These are phyloP conservation scores for Amphiprion clarkii DNA, from an alignment of 2,797 vertebrate species.

Conservation along the genomic window DNA sequence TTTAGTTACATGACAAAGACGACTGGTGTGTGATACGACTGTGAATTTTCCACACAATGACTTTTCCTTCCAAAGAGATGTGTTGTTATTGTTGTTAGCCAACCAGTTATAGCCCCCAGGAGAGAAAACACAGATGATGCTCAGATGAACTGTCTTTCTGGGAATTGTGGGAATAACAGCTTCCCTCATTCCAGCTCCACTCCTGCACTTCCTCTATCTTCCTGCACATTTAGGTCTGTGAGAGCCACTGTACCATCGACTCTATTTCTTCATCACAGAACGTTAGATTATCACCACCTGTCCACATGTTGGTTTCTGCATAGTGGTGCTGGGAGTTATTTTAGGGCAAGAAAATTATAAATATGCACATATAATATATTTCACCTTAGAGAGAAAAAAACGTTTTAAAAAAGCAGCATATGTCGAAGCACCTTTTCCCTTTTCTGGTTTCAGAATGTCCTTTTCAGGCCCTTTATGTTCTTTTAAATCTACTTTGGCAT, in stretches of 20 bases:
- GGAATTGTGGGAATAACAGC: conserved; percentile 68
- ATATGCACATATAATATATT: conserved; percentile 11
- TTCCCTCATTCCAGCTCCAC: conserved; percentile 51
- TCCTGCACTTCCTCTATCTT: conserved; percentile 40
- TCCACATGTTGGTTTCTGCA: conserved; percentile 33
- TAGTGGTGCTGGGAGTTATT: conserved; percentile 19
- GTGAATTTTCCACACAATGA: conserved; percentile 42
- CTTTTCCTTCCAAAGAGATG: conserved; percentile 60
- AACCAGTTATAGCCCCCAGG: conserved; percentile 67
- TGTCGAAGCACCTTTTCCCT: neutral
- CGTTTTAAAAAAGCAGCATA: neutral
- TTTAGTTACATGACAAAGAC: conserved; percentile 56
- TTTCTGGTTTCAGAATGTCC: conserved; percentile 27
- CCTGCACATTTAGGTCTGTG: conserved; percentile 46
- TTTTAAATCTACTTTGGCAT: conserved; percentile 19
- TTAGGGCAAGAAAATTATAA: conserved; percentile 12
- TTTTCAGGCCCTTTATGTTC: neutral
- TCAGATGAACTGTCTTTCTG: conserved; percentile 70
- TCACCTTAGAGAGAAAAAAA: conserved; percentile 8
- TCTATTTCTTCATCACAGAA: conserved; percentile 57
- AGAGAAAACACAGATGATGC: conserved; percentile 71
- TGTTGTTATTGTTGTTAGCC: conserved; percentile 75
- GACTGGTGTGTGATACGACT: conserved; percentile 55
- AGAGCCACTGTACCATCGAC: conserved; percentile 57
- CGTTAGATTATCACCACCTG: conserved; percentile 56